Conservation (phyloP, 2,888 invertebrate genomes). For the Villa cingulata region DNA sequence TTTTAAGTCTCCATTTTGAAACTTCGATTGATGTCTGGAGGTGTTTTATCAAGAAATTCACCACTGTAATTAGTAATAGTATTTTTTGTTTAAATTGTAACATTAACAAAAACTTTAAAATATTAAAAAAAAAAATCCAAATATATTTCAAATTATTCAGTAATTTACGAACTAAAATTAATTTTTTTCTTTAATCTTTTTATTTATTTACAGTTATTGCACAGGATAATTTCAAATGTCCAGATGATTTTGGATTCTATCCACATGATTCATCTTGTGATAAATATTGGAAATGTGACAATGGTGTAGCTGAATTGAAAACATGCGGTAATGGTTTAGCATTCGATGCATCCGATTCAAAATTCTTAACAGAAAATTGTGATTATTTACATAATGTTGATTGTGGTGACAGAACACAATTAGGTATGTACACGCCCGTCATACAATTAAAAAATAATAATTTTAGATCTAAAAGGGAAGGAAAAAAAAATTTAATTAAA, state of each 20-base stretch:
- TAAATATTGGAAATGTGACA: constrained; percentile 93
- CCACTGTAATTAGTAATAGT: no score
- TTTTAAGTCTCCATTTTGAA: no score
- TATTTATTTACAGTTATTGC: constrained; percentile 45
- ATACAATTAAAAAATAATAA: no score
- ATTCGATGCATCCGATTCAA: constrained; percentile 77
- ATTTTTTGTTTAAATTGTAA: no score
- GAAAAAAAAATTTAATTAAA: no score
- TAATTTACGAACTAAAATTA: no score
- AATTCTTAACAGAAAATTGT: constrained; percentile 86
- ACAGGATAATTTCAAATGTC: constrained; percentile 82
- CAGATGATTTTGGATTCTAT: constrained; percentile 88
- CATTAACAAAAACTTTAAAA: no score
- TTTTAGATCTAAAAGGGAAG: no score
- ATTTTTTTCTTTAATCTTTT: neutral
- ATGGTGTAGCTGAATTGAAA: constrained; percentile 73
- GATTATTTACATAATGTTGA: constrained; percentile 92
- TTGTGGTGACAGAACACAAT: constrained; percentile 73
- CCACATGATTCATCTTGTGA: constrained; percentile 81
- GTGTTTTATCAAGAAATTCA: no score
- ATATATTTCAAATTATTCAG: no score
- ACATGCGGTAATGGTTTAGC: constrained; percentile 90
- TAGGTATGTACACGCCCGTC: constrained; percentile 52
- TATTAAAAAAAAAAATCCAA: no score
- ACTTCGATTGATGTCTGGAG: no score